Conservation (phyloP, 2,113 vertebrate species). For the Rhabdomys dilectus region DNA sequence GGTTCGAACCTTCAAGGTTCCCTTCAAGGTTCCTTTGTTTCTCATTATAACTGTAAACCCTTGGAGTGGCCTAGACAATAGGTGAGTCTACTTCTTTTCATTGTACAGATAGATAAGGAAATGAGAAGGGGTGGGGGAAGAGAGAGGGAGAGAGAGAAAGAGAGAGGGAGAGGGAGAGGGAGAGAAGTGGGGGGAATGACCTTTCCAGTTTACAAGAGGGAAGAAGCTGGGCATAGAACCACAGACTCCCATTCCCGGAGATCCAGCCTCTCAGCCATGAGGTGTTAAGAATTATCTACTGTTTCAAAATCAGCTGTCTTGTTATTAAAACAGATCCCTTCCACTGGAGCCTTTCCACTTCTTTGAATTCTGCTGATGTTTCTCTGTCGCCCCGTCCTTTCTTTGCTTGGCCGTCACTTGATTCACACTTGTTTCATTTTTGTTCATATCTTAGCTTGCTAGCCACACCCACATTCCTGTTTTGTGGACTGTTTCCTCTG, state of each 20-base stretch:
- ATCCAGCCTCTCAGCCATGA: not conserved
- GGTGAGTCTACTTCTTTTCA: not conserved
- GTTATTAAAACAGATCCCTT: not conserved
- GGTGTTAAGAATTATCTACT: not conserved
- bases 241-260: not conserved
- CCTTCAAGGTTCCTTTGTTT: not conserved
- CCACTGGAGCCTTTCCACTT: not conserved
- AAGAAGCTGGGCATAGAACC: not conserved
- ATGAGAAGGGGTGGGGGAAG: not conserved
- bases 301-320: not conserved
- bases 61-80: not conserved
- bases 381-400: not conserved
- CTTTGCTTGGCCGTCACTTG: not conserved
- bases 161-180: not conserved
- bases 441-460: not conserved
- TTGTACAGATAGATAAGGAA: conserved; percentile 44
- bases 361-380: not conserved
- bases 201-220: conserved; percentile 9
- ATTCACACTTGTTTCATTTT: not conserved
- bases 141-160: no score
- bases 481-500: not conserved
- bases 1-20: not conserved
- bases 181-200: conserved; percentile 26
- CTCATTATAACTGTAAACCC: not conserved
- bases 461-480: not conserved